Conservation (phyloP, 2,888 invertebrate species). For the Drosophila pegasa region DNA sequence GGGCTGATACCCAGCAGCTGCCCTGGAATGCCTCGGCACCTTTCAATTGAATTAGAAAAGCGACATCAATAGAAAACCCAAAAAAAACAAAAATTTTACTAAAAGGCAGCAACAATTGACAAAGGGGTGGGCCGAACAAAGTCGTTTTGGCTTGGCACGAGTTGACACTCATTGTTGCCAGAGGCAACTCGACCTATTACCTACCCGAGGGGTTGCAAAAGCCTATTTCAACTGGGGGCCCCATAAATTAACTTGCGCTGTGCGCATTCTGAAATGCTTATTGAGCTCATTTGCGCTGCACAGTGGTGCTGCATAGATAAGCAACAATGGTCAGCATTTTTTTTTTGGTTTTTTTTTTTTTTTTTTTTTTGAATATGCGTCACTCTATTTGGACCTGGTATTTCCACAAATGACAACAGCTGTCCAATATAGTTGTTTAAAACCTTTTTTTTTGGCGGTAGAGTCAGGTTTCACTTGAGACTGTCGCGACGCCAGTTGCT, state of each 20-base stretch:
- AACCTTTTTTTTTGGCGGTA: constrained; percentile 13
- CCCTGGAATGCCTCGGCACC: constrained; percentile 40
- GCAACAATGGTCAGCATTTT: constrained; percentile 27
- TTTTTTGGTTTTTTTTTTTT: constrained; percentile 26
- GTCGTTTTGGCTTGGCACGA: constrained; percentile 47
- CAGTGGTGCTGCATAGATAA: constrained; percentile 11
- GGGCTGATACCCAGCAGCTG: constrained; percentile 24
- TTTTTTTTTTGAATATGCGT: constrained; percentile 35
- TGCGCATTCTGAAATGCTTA: constrained; percentile 42
- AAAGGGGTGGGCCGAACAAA: constrained; percentile 36
- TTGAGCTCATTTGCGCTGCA: constrained; percentile 40
- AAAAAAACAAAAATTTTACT: neutral
- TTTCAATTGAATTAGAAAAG: constrained; percentile 41
- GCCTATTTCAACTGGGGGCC: constrained; percentile 10
- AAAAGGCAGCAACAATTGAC: constrained; percentile 6
- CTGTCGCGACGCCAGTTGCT: constrained; percentile 39
- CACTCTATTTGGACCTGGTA: constrained; percentile 10
- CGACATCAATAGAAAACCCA: constrained; percentile 21
- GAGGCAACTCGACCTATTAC: constrained; percentile 44
- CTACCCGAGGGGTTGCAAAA: constrained; percentile 27
- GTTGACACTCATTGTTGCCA: constrained; percentile 34
- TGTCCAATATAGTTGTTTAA: constrained; percentile 23
- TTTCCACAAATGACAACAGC: constrained; percentile 32
- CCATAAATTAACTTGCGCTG: constrained; percentile 50
- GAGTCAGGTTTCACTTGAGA: constrained; percentile 64